Conservation (phyloP, 2,113 vertebrate species). For the Rhinopithecus roxellana region DNA sequence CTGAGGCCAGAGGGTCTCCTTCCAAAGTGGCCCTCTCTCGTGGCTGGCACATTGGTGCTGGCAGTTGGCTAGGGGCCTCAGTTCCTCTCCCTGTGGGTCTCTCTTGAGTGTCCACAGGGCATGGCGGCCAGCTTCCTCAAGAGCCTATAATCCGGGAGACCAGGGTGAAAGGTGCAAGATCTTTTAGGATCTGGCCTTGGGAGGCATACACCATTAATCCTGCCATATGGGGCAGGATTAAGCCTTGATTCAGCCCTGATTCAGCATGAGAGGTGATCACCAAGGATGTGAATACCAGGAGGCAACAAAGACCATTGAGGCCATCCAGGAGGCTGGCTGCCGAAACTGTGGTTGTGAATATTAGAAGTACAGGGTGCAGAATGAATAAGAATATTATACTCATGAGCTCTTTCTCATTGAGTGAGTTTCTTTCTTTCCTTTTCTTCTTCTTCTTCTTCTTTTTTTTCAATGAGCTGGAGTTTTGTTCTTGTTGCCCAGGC, state of each 20-base stretch:
- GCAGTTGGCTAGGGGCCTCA: neutral
- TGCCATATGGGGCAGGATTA: too few species aligned
- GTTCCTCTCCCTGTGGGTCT: neutral
- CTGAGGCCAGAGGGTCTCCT: too few species aligned
- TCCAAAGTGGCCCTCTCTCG: neutral
- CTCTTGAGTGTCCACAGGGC: neutral
- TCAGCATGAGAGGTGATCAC: neutral
- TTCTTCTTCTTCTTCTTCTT: too few species aligned
- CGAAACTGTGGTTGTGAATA: neutral
- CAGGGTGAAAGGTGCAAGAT: neutral
- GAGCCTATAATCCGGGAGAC: neutral
- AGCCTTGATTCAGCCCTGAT: neutral
- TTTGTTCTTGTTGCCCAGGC: too few species aligned
- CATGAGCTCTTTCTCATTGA: accelerated
- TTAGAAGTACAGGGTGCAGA: neutral
- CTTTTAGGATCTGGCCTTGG: neutral
- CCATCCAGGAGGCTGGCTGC: neutral
- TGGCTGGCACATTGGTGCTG: neutral
- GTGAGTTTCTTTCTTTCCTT: too few species aligned
- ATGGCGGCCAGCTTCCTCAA: neutral
- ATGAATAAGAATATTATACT: neutral
- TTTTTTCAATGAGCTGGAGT: too few species aligned
- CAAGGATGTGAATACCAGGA: neutral
- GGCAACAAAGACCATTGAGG: neutral
- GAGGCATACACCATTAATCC: too few species aligned